Percentiles rank a stretch among this genome's conserved stretches.
phyloP scores from a whole-genome alignment of 2,113 vertebrate genomes.

The Regulus satrapa region DNA sequence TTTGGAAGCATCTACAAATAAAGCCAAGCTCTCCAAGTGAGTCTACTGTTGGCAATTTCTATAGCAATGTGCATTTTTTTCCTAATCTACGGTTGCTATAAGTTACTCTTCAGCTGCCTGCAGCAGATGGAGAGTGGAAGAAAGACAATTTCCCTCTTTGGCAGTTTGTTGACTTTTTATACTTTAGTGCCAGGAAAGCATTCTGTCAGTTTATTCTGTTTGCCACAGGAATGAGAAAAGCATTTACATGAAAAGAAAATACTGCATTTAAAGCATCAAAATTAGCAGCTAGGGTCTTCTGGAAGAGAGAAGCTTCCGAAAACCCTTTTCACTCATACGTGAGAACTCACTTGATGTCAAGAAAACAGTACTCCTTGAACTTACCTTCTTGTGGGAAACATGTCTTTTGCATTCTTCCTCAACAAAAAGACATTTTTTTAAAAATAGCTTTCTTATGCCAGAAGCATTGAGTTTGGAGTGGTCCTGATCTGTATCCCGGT shows the following conservation, averaged over 20 bases:
- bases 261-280: background rate
- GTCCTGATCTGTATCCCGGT: background rate
- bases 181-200: background rate
- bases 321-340: background rate
- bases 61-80: constrained; percentile 16
- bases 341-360: background rate
- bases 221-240: background rate
- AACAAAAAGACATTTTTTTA: background rate
- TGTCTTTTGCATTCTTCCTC: background rate
- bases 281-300: background rate
- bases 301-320: background rate
- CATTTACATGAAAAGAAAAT: background rate
- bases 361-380: background rate
- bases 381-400: background rate
- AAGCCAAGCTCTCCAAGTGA: background rate
- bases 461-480: background rate
- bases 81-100: constrained; percentile 14
- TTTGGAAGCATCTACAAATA: constrained; percentile 27
- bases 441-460: background rate
- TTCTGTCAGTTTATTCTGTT: background rate
- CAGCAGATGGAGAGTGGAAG: constrained; percentile 23
- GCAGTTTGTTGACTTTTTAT: background rate
- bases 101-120: constrained; percentile 39
- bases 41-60: background rate
- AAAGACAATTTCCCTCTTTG: constrained; percentile 5